Evolutionary conservation across 2,113 vertebrate genomes (phyloP).

Genomic region (Dascyllus trimaculatus): DNA sequence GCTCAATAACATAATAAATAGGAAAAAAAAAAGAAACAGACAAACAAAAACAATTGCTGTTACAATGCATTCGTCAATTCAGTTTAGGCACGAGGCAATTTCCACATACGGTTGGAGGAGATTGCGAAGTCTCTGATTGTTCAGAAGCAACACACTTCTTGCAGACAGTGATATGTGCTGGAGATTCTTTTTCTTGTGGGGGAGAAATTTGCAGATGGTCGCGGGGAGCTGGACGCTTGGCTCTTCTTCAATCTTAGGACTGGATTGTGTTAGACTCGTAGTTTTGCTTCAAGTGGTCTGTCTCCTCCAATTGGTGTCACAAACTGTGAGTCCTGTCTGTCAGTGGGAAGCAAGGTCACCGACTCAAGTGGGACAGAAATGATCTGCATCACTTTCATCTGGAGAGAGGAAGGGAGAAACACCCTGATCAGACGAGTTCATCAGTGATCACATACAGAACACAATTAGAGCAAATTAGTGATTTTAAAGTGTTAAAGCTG

Average conservation of each 20-base stretch:
- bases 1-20: constrained; percentile 98
- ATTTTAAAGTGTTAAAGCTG: not conserved
- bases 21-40: constrained; percentile 77
- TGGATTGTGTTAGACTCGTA: constrained; percentile 88
- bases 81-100: constrained; percentile 99
- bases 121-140: constrained; percentile 98
- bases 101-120: constrained; percentile 91
- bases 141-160: constrained; percentile 93
- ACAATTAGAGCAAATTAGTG: not conserved
- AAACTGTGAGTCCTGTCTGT: constrained; percentile 91
- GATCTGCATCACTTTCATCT: constrained; percentile 86
- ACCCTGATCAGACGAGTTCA: constrained; percentile 7
- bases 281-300: constrained; percentile 93
- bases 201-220: constrained; percentile 89
- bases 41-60: constrained; percentile 88
- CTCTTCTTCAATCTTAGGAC: constrained; percentile 89
- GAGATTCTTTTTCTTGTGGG: constrained; percentile 78
- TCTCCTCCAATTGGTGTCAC: constrained; percentile 91
- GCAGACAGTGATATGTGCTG: constrained; percentile 90
- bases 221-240: constrained; percentile 74
- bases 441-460: not conserved
- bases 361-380: constrained; percentile 89
- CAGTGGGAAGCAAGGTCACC: constrained; percentile 93
- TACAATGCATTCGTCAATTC: constrained; percentile 99
- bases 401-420: constrained; percentile 44